A percentile compares a stretch with the other conserved stretches of the same genome.
These are phyloP conservation scores for Lysandra coridon DNA, from an alignment of 2,888 invertebrate species.

Conservation along the genomic window DNA sequence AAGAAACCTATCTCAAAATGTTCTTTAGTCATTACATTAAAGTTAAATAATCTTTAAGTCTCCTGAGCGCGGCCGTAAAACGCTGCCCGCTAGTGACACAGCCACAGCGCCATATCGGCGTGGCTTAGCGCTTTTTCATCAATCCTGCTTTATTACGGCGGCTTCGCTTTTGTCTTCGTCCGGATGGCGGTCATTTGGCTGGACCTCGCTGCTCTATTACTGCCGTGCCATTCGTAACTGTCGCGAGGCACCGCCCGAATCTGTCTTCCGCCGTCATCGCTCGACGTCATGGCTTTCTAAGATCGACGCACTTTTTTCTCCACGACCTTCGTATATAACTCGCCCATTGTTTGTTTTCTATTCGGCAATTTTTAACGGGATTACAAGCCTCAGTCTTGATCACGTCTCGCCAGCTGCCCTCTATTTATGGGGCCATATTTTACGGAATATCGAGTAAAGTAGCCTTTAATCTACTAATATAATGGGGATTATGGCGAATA, in stretches of 20 bases:
- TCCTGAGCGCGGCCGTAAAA: not conserved
- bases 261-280: slow-evolving; percentile 69
- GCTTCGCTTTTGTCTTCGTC: slow-evolving; percentile 77
- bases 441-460: slow-evolving; percentile 79
- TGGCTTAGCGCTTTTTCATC: slow-evolving; percentile 83
- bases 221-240: slow-evolving; percentile 77
- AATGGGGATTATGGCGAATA: slow-evolving; percentile 64
- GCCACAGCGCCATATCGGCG: slow-evolving; percentile 71
- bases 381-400: slow-evolving; percentile 67
- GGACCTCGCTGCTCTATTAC: slow-evolving; percentile 74
- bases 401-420: slow-evolving; percentile 72
- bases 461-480: slow-evolving; percentile 78
- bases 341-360: slow-evolving; percentile 65
- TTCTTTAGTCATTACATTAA: no score
- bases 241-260: slow-evolving; percentile 64
- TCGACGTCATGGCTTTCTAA: slow-evolving; percentile 55
- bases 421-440: slow-evolving; percentile 79
- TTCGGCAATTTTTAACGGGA: slow-evolving; percentile 80
- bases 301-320: slow-evolving; percentile 52
- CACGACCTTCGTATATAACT: slow-evolving; percentile 35
- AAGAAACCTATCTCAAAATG: no score
- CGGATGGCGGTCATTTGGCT: slow-evolving; percentile 77
- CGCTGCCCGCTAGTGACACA: slow-evolving; percentile 47
- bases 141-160: slow-evolving; percentile 81
- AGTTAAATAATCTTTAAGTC: not conserved